Conservation (phyloP, 2,888 invertebrate genomes). For the Cryptus armator region DNA sequence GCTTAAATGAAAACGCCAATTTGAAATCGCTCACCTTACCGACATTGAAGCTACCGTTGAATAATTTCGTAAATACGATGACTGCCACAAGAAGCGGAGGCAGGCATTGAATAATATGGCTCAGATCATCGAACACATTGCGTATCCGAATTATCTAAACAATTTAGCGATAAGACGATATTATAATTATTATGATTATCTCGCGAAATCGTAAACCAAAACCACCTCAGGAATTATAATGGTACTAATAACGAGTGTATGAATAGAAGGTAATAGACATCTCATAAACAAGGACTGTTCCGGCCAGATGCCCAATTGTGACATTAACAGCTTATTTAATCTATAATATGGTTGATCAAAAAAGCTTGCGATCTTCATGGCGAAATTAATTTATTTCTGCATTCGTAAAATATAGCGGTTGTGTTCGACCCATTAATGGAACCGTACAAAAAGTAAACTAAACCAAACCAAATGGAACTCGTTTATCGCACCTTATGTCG, state of each 20-base stretch:
- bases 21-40: not conserved
- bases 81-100: not conserved
- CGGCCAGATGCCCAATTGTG: conserved; percentile 27
- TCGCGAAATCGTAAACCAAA: not conserved
- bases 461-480: too few species aligned
- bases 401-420: not conserved
- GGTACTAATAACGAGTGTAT: not conserved
- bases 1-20: not conserved
- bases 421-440: not conserved
- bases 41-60: not conserved
- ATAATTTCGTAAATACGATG: not conserved
- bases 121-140: not conserved
- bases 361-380: not conserved
- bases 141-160: not conserved
- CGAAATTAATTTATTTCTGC: not conserved
- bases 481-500: too few species aligned
- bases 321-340: conserved; percentile 18
- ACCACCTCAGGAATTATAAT: conserved; percentile 30
- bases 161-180: not conserved
- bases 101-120: not conserved
- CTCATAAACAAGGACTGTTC: conserved; percentile 1
- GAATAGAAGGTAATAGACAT: not conserved
- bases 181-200: not conserved
- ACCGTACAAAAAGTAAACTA: too few species aligned
- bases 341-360: conserved; percentile 13